A percentile compares a stretch with the other conserved stretches of the same genome.
Conservation (phyloP, 2,797 vertebrate species). For the Uromys caudimaculatus region DNA sequence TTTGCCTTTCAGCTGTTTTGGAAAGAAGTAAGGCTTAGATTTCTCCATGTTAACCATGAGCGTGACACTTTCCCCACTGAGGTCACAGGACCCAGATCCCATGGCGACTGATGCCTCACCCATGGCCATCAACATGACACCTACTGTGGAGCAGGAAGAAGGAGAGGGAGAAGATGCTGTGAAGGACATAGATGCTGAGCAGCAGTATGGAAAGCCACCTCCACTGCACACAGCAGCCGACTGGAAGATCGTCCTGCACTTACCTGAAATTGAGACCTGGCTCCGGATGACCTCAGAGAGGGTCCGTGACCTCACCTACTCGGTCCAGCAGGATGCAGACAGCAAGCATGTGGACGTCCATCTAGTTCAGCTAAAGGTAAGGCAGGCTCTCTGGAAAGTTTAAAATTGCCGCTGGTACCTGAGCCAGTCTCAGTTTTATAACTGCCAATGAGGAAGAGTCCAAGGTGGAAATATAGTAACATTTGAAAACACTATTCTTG, state of each 20-base stretch:
- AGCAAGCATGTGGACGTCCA: conserved; percentile 97
- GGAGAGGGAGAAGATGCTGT: conserved; percentile 79
- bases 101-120: conserved; percentile 91
- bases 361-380: conserved; percentile 98
- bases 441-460: background rate
- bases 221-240: conserved; percentile 96
- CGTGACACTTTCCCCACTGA: conserved; percentile 90
- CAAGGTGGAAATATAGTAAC: background rate
- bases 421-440: background rate
- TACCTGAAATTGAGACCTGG: conserved; percentile 99
- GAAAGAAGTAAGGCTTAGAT: conserved; percentile 85
- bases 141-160: conserved; percentile 87
- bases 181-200: conserved; percentile 87
- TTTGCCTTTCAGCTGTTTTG: conserved; percentile 87
- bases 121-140: conserved; percentile 94
- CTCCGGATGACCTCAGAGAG: conserved; percentile 93
- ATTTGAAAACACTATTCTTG: conserved; percentile 1
- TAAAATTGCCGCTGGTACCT: background rate
- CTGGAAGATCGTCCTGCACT: conserved; percentile 98
- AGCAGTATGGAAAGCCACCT: conserved; percentile 94
- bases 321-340: conserved; percentile 93
- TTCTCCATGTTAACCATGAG: conserved; percentile 91
- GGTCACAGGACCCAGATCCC: conserved; percentile 87
- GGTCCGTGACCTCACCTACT: conserved; percentile 95
- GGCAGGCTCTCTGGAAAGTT: conserved; percentile 37